Base-by-base conservation (phyloP, 2,888 invertebrate genomes). In the Trichopoda pennipes region DNA sequence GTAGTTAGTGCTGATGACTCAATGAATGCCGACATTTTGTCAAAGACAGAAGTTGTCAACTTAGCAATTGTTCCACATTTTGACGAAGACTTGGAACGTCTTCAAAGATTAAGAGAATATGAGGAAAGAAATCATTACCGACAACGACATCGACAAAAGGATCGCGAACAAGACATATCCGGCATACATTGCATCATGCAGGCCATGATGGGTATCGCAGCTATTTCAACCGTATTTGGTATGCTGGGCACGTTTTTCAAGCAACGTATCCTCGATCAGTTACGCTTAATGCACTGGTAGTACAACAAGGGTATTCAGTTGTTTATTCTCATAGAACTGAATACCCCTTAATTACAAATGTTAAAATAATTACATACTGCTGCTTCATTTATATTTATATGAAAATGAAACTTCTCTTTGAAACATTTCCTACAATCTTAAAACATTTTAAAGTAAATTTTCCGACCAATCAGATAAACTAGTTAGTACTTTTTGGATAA, bases 261-360 rank as follows among this genome's bases (percentile, higher is more conserved):
- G 85, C 91, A 91, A 84, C 89, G 91, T 83, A 90, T 91, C 78
- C 86, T 91, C 38, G 91, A 91, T 87, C 90, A 91, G 85, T 87
- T 91, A 83, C 90, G 91, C 38, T 83, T 90, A 76, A 90, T 91
- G 91, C 91, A 91, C 88, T 91, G 91, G 91, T 91, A 91, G 91
- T 90, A 90, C 89, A 89, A 88, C 87, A 90, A 86, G 88, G 88
- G 89, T 89, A 88, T 88, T 88, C 88, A 85, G 84, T 82, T 82
- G 82, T 72, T 55, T 32, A 32, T 58, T 51, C 2, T 9, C 38
- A 10, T 28, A 75, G 80, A 80, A 85, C 86, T 86, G 87, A 87
- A 87, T 88, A 86, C 88, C 86, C 84, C 83, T 55, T n/a, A 28
- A 38, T 19, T 44, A 9, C 49, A 60, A 23, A 42, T 53, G 47